Base-by-base conservation (phyloP, 2,797 vertebrate species). In the Anguilla pacifica region DNA sequence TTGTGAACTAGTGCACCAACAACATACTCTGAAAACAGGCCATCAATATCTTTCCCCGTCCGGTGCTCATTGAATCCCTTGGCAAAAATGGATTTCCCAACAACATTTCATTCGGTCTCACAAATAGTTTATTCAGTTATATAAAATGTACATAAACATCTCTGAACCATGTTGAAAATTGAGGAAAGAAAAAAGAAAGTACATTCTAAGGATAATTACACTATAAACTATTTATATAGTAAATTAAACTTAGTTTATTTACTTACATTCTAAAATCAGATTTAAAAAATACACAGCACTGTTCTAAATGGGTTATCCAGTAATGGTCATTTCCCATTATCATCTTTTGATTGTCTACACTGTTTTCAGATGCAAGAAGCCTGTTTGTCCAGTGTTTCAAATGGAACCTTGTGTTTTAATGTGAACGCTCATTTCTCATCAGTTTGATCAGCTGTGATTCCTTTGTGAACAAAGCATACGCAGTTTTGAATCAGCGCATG, bases 151-250 rank as follows among this genome's bases (percentile, higher is more conserved):
- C 88, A 89, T 91, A 90, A 88, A 93, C 90, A 91, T 83, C 55
- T 89, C 90, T 87, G 91, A 25, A 90, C 86, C 25, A 92, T 92
- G 84, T 90, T 88, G 4, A 87, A 89, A 89, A 89, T 92, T 89
- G 89, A 86, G 5, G 88, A 93, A 94, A 61, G 92, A 93, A 43
- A 43, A 43, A 94, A 93, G 31, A 94, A 94, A 91, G 51, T 91
- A 94, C 93, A 91, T 91, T 93, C 91, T 35, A 93, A 94, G 91
- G 92, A 72, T 84, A 7, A 64, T 89, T 92, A 94, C 93, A 93
- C 4, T 86, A 92, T 93, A 93, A 93, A 91, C 87, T 90, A 89
- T 88, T 89, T 91, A 90, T 89, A 92, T 85, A 88, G 49, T 49
- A 39, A 90, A 87, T 91, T 89, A 89, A 92, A 91, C 53, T 84